Percentiles rank a stretch among this genome's conserved stretches.
These are phyloP conservation scores for Agapetus fuscipes DNA, from an alignment of 2,888 invertebrate genomes.

Conservation along the genomic window DNA sequence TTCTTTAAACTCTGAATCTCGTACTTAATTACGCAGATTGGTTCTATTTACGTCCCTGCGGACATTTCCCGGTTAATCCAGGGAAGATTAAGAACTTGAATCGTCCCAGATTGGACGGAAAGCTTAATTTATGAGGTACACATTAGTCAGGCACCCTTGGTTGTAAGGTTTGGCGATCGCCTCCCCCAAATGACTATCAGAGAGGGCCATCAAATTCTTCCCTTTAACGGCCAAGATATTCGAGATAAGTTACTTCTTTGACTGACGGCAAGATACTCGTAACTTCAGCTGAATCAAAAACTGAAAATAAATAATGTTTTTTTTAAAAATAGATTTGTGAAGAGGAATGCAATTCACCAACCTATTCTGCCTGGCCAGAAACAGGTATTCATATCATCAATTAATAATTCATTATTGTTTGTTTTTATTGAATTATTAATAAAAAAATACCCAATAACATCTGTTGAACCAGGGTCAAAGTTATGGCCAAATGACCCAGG, in stretches of 20 bases:
- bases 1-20: slow-evolving; percentile 10
- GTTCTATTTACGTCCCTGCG: slow-evolving; percentile 10
- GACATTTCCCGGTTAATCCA: slow-evolving; percentile 13
- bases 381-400: too few species aligned
- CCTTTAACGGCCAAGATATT: slow-evolving; percentile 1
- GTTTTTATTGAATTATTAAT: too few species aligned
- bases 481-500: too few species aligned
- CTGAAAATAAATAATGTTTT: too few species aligned
- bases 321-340: too few species aligned
- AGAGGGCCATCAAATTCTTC: slow-evolving; percentile 6
- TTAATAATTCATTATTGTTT: too few species aligned
- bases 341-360: too few species aligned
- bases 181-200: slow-evolving; percentile 16
- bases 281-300: too few species aligned
- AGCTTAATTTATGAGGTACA: slow-evolving; percentile 16
- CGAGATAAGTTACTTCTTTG: background rate
- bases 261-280: too few species aligned
- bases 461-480: too few species aligned
- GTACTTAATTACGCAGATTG: slow-evolving; percentile 14
- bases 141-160: slow-evolving; percentile 10
- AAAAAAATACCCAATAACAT: too few species aligned
- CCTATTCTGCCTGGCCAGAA: too few species aligned
- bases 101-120: slow-evolving; percentile 17
- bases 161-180: slow-evolving; percentile 2
- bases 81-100: slow-evolving; percentile 17